Base-by-base conservation (phyloP, 2,797 vertebrate genomes). In the Aplochiton taeniatus region DNA sequence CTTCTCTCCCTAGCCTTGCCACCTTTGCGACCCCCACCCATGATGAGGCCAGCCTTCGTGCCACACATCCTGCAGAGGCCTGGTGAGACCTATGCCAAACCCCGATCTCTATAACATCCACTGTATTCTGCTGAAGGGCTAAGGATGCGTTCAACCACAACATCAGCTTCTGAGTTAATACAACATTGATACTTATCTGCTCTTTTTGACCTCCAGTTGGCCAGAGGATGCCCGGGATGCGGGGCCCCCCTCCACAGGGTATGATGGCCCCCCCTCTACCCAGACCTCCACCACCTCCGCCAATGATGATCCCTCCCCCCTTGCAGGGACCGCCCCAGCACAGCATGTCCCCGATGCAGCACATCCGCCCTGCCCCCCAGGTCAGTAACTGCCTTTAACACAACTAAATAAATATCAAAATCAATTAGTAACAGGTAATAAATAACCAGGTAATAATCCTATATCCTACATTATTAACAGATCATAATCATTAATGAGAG, bases 51-150 rank as follows among this genome's bases (percentile, higher is more conserved):
- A 4, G 94, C 94, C 14, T 97, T 97, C 69, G 91, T 97, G 63
- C 95, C 95, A 4, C 95, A 97, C 14, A 94, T 96, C 72, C 88
- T 97, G 19, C 95, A 96, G 83, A 92, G 95, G 87, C 92, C 95
- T 63, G 94, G 95, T 96, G 84, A 87, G 75, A 4, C 51, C 31
- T 6, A 31, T 31, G 6, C 46, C 46, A 10, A 48, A 48, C 46
- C 8, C 46, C n/a, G n/a, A n/a, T n/a, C n/a, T n/a, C 8, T 48
- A 48, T 1, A 11, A 10, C 46, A 3, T 48, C 3, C 46, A 48
- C 46, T 3, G 1, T 48, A 14, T 3, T 3, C 46, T 1, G 13
- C 46, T 10, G 31, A 2, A 31, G 6, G 31, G 31, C 31, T 31
- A 31, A 31, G n/a, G n/a, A 31, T 31, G 31, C 31, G 31, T 31